Evolutionary conservation across 2,888 invertebrate genomes (phyloP).

Genomic region (Marronus borbonicus): DNA sequence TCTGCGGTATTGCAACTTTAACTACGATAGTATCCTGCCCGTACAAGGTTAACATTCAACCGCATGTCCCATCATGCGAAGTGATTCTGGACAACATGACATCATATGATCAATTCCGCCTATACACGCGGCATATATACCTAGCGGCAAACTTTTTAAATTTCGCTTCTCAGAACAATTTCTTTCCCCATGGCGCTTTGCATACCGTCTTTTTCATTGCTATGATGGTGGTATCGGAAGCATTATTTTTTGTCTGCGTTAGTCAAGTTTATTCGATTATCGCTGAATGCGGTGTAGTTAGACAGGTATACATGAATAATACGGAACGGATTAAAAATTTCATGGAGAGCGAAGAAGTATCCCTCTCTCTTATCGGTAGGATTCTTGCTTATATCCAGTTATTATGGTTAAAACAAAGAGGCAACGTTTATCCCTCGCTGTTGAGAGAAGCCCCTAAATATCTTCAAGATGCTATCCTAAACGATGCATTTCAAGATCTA

Average conservation of each 20-base stretch:
- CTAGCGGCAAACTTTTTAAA: constrained; percentile 48
- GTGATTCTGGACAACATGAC: constrained; percentile 34
- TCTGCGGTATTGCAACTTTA: constrained; percentile 26
- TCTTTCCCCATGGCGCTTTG: constrained; percentile 32
- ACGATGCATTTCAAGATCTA: constrained; percentile 51
- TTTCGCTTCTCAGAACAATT: constrained; percentile 45
- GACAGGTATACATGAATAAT: constrained; percentile 20
- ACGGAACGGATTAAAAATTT: constrained; percentile 45
- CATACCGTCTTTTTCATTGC: constrained; percentile 43
- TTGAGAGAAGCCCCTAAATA: constrained; percentile 52
- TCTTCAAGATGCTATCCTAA: constrained; percentile 52
- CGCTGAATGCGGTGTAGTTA: constrained; percentile 18
- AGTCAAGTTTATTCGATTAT: constrained; percentile 47
- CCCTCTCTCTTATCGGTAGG: constrained; percentile 42
- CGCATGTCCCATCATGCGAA: constrained; percentile 26
- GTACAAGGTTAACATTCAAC: constrained; percentile 32
- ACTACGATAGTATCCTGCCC: constrained; percentile 30
- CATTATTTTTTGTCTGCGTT: constrained; percentile 39
- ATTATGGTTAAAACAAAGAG: constrained; percentile 44
- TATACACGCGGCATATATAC: constrained; percentile 48
- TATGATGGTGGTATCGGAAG: constrained; percentile 35
- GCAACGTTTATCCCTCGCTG: constrained; percentile 37
- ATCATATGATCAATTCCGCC: constrained; percentile 46
- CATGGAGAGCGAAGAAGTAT: constrained; percentile 48
- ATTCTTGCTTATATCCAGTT: constrained; percentile 39